Base-by-base conservation (phyloP, 1,140 invertebrate species). In the Octopus sinensis region DNA sequence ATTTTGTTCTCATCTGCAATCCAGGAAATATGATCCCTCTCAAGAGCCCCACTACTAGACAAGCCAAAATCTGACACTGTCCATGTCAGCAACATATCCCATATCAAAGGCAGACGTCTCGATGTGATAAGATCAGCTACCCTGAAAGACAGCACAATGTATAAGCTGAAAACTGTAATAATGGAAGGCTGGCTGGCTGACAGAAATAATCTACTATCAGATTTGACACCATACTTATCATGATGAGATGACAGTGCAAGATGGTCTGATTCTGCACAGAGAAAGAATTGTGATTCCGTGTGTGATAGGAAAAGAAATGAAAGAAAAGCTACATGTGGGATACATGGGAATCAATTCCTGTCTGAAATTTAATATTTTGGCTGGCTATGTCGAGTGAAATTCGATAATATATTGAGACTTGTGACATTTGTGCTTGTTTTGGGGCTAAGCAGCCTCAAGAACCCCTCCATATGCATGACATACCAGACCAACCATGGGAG, bases 221-320 rank as follows among this genome's bases (percentile, higher is more conserved):
- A 5, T 17, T 52, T 85, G 6, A 79, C 30, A n/a, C 10, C 17
- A n/a, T 86, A 84, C 68, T 86, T 83, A 73, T 79, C 56, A 82
- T 76, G 84, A 84, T 75, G 84, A 83, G 53, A 73, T 84, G n/a
- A 82, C 84, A 23, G 77, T 86, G 23, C 83, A 84, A 81, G 80
- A 86, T 81, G 85, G 84, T 10, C 62, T 86, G 1, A 82, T 86
- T 5, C 83, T 82, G 13, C 81, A 82, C 80, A 83, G 85, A 30
- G 54, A 81, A 43, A 81, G 80, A 83, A 79, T 84, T 9, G 79
- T 85, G 5, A 83, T 86, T 13, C 85, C 84, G 30, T 9, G 56
- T 12, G 6, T 12, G 12, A 43, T 84, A 43, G 30, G 84, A 51
- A 23, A 13, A 17, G 82, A 87, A 23, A 82, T 85, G 78, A 76